These are phyloP conservation scores for Lepas anatifera DNA, from an alignment of 2,888 invertebrate species.

Conservation along the genomic window DNA sequence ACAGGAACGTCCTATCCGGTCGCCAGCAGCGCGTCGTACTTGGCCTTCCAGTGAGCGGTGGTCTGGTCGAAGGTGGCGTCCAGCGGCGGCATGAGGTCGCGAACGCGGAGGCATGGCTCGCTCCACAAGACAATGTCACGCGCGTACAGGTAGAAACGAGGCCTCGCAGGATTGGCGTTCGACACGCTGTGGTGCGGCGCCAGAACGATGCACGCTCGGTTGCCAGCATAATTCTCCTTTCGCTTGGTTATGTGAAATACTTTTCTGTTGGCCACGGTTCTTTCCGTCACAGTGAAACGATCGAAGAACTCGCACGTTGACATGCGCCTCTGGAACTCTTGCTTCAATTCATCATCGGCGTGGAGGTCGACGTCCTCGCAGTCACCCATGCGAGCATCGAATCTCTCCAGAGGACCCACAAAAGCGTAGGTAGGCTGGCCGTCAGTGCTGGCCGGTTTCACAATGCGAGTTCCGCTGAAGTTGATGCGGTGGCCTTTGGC, in stretches of 20 bases:
- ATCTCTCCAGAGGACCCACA: neutral
- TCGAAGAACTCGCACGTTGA: neutral
- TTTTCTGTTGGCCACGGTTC: neutral
- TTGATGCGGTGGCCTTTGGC: neutral
- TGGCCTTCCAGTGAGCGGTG: neutral
- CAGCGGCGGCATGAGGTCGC: neutral
- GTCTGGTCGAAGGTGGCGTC: neutral
- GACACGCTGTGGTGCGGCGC: neutral
- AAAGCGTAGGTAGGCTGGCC: neutral
- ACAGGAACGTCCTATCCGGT: neutral
- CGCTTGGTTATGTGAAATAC: neutral
- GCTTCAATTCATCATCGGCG: neutral
- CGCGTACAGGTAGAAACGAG: neutral
- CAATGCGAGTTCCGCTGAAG: neutral
- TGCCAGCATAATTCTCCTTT: neutral
- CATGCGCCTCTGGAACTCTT: neutral
- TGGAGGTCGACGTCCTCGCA: neutral
- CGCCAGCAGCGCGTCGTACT: neutral
- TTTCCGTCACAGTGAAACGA: neutral
- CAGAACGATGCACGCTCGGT: neutral
- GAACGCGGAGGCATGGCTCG: neutral
- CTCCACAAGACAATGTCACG: neutral
- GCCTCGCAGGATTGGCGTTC: neutral
- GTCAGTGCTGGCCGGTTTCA: neutral
- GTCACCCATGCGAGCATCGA: neutral